Evolutionary conservation across 2,888 invertebrate species (phyloP).

Genomic region (Drosophila leonis): DNA sequence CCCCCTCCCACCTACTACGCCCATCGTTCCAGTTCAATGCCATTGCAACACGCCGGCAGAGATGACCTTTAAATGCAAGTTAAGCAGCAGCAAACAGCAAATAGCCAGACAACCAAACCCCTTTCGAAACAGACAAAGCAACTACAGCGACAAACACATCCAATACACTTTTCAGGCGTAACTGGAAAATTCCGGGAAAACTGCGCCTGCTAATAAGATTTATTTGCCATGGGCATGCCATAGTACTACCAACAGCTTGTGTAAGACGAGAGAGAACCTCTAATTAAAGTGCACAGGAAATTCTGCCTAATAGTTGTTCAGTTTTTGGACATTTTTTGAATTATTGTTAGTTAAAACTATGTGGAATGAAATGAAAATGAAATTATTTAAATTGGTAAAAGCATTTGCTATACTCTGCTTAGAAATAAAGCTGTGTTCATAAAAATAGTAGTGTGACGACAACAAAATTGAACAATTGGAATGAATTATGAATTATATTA

Average conservation of each 20-base stretch:
- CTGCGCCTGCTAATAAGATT: constrained; percentile 45
- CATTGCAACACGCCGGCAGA: constrained; percentile 31
- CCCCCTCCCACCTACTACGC: background rate
- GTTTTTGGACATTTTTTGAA: constrained; percentile 1
- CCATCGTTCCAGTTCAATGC: constrained; percentile 54
- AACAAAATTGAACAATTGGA: no score
- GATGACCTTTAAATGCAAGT: constrained; percentile 76
- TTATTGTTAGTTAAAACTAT: no score
- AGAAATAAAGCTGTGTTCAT: no score
- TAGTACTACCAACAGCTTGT: background rate
- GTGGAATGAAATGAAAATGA: background rate
- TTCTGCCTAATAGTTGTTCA: background rate
- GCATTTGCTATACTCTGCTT: no score
- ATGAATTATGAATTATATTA: no score
- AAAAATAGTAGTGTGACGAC: no score
- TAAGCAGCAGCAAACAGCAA: constrained; percentile 36
- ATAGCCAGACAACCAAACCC: constrained; percentile 15
- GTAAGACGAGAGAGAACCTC: constrained; percentile 10
- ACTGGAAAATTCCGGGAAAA: constrained; percentile 41
- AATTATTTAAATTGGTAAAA: no score
- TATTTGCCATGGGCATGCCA: constrained; percentile 41
- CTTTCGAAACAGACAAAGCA: background rate
- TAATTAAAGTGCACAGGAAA: constrained; percentile 30
- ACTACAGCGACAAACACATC: constrained; percentile 17
- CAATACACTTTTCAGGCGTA: constrained; percentile 45